Evolutionary conservation across 1,140 invertebrate genomes (phyloP).

Genomic region (Pemphigus obesinymphae): DNA sequence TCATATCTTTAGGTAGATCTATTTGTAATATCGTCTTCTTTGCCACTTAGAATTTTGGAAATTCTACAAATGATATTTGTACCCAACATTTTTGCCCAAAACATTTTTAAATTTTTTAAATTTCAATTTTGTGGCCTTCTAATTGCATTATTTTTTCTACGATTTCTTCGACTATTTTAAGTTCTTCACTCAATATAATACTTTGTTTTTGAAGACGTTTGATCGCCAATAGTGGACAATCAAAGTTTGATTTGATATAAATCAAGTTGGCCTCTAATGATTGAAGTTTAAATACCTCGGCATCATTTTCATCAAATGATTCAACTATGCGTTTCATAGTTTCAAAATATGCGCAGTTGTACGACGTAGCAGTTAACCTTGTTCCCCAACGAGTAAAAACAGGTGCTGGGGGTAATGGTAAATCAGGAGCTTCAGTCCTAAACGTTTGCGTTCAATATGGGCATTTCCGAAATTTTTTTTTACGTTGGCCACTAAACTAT

Average conservation of each 20-base stretch:
- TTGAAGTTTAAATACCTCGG: background rate
- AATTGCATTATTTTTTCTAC: background rate
- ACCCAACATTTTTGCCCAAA: constrained; percentile 1
- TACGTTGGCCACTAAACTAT: too few relatives aligned
- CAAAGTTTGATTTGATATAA: background rate
- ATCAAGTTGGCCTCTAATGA: background rate
- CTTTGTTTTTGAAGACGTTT: background rate
- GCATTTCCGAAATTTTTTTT: too few relatives aligned
- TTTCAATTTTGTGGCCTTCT: background rate
- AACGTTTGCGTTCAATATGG: too few relatives aligned
- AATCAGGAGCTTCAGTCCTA: too few relatives aligned
- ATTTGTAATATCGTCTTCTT: background rate
- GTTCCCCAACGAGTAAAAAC: constrained; percentile 52
- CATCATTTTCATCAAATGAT: background rate
- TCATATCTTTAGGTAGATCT: background rate
- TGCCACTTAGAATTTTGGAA: constrained; percentile 4
- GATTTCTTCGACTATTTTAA: background rate
- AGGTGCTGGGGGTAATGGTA: constrained; percentile 46
- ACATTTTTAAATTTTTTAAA: background rate
- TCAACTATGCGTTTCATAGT: background rate
- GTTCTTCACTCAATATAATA: background rate
- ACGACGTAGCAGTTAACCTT: constrained; percentile 49
- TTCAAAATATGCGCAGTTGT: background rate
- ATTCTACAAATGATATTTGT: background rate
- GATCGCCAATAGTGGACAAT: background rate